Base-by-base conservation (phyloP, 2,888 invertebrate genomes). In the Epinotia ramella region DNA sequence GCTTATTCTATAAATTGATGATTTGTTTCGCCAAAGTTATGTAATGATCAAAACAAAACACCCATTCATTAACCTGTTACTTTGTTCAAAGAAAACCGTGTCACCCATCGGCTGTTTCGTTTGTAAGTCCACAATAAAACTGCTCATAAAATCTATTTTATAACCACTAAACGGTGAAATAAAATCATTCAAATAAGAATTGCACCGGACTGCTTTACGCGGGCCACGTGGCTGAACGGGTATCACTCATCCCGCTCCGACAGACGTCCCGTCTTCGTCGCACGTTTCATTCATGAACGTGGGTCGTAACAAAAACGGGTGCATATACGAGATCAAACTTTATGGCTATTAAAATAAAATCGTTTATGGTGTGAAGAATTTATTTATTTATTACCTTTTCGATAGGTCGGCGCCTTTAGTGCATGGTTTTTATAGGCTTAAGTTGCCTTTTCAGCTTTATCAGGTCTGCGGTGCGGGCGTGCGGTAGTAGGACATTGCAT, bases 371-470 rank as follows among this genome's bases (percentile, higher is more conserved):
- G 86, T 93, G 91, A 84, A 87, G 87, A 88, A 81, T 92, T 90
- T 92, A 90, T 93, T 92, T 92, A 92, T 94, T 92, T 94, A 91
- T 85, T 87, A 88, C 91, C 82, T 84, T 93, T 93, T 91, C 88
- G 89, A 90, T 87, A 89, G 90, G 88, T 85, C 85, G 82, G 84
- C 84, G 89, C 88, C 92, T 94, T 94, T 95, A 94, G 94, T 92
- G 94, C 94, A 93, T 92, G 93, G 92, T 92, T 94, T 95, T 95
- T 95, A 93, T 93, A 92, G 92, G 93, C 92, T 91, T 91, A 91
- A 94, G 91, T 91, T 93, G 94, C 93, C 94, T 94, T 94, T 94
- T 94, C 94, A 94, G 94, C 93, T 95, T 94, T 94, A 94, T 94
- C 94, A 94, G 94, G 94, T 92, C 90, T 91, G 88, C 87, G 87